Evolutionary conservation across 2,797 vertebrate species (phyloP).

Genomic region (Typhlichthys eigenmanni): DNA sequence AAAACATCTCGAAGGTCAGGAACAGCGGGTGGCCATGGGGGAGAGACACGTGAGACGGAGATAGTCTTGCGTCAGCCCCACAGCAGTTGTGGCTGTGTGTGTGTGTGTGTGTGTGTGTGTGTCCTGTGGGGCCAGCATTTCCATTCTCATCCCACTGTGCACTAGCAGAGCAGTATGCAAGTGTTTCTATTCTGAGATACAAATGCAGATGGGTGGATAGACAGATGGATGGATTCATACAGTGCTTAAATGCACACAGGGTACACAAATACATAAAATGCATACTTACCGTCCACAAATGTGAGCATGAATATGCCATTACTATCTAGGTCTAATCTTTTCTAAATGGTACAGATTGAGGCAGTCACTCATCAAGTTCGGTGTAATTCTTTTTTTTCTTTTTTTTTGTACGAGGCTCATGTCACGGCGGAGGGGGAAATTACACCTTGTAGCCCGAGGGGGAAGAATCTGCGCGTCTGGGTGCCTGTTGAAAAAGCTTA

Average conservation of each 20-base stretch:
- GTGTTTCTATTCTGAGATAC: constrained; percentile 54
- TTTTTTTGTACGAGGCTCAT: constrained; percentile 45
- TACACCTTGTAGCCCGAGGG: constrained; percentile 71
- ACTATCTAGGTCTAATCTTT: background rate
- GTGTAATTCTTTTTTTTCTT: constrained; percentile 59
- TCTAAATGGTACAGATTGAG: constrained; percentile 22
- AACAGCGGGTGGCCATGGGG: constrained; percentile 80
- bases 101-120: constrained; percentile 31
- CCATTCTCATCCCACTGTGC: constrained; percentile 67
- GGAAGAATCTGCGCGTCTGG: constrained; percentile 64
- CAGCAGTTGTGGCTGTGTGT: constrained; percentile 55
- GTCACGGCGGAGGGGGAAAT: constrained; percentile 72
- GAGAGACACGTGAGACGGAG: constrained; percentile 78
- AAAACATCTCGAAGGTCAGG: constrained; percentile 84
- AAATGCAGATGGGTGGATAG: background rate
- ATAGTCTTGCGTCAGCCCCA: constrained; percentile 81
- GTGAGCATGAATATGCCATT: background rate
- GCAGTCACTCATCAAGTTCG: constrained; percentile 53
- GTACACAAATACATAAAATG: constrained; percentile 29
- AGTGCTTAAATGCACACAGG: background rate
- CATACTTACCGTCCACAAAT: constrained; percentile 17
- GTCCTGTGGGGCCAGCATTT: constrained; percentile 76
- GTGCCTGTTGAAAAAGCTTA: constrained; percentile 69
- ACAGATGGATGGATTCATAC: constrained; percentile 13
- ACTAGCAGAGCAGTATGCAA: constrained; percentile 51